Base-by-base conservation (phyloP, 2,888 invertebrate genomes). In the Andrena trimmerana region DNA sequence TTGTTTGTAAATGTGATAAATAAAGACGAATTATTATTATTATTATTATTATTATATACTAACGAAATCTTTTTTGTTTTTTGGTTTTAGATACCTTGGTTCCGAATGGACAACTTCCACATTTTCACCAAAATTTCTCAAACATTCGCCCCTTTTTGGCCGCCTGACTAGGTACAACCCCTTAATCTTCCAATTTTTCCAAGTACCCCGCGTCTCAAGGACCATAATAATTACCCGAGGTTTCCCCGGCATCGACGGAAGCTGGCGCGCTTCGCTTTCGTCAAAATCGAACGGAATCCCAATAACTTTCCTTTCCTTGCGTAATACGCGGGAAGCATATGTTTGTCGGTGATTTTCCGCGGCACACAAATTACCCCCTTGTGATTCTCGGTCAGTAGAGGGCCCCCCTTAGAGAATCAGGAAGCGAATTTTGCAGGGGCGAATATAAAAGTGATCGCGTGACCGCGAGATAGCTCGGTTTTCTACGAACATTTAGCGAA, bases 401-500 rank as follows among this genome's bases (percentile, higher is more conserved):
- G 57, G 31, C 27, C 52, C 57, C 54, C 57, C 42, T 1, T 42
- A 16, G 16, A 8, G 48, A 42, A 77, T 71, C 73, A 79, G 84
- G 81, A 79, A 84, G 78, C 72, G 31, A 10, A 73, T 66, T 59
- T 84, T 27, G 57, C 42, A n/a, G 7, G 60, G 60, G 50, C 52
- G 60, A 67, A 80, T 67, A 80, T 67, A 69, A 78, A 80, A 78
- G 70, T 63, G 54, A 75, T 67, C 81, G 83, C 67, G 70, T 73
- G 75, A 75, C 77, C 80, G 13, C 62, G 31, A 27, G 77, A 65
- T 66, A 60, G 57, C 60, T 72, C 75, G 66, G 69, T 67, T 81
- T 78, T 75, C 75, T 73, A 66, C 24, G 70, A 75, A 71, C 80
- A 73, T 83, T 80, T 83, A 69, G 68, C 79, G 78, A 74, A 72